Evolutionary conservation across 2,113 vertebrate genomes (phyloP).

Genomic region (Sebastes fasciatus): DNA sequence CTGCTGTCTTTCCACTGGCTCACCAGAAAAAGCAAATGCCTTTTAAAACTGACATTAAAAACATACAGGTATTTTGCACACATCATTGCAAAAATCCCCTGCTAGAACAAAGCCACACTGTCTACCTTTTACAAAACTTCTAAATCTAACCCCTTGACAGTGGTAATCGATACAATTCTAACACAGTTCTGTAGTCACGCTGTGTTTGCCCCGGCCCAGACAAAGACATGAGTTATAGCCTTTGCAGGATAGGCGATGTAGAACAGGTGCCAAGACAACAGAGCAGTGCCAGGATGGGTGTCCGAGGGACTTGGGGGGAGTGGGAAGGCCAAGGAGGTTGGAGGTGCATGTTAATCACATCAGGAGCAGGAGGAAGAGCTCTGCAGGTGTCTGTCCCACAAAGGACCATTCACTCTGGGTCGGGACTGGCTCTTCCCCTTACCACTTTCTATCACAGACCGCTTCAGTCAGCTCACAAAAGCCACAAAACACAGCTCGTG

Average conservation of each 20-base stretch:
- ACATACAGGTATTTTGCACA: neutral
- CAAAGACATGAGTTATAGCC: slow-evolving; percentile 73
- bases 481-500: slow-evolving; percentile 31
- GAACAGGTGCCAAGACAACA: slow-evolving; percentile 76
- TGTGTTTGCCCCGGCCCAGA: slow-evolving; percentile 45
- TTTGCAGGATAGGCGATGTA: slow-evolving; percentile 65
- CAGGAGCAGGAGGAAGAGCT: slow-evolving; percentile 69
- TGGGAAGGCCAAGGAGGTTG: slow-evolving; percentile 64
- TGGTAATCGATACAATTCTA: slow-evolving; percentile 39
- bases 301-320: slow-evolving; percentile 40
- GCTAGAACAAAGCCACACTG: slow-evolving; percentile 14
- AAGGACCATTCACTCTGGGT: slow-evolving; percentile 78
- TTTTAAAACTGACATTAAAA: neutral
- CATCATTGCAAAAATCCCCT: neutral
- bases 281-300: slow-evolving; percentile 65
- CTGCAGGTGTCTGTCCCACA: slow-evolving; percentile 83
- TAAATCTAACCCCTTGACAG: slow-evolving; percentile 56
- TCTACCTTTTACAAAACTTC: slow-evolving; percentile 34
- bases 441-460: slow-evolving; percentile 50
- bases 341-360: slow-evolving; percentile 82
- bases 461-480: slow-evolving; percentile 50
- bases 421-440: slow-evolving; percentile 39
- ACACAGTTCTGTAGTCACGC: slow-evolving; percentile 28
- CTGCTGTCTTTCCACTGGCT: neutral
- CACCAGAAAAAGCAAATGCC: neutral